Conservation (phyloP, 1,140 invertebrate species). For the Drosophila insularis region DNA sequence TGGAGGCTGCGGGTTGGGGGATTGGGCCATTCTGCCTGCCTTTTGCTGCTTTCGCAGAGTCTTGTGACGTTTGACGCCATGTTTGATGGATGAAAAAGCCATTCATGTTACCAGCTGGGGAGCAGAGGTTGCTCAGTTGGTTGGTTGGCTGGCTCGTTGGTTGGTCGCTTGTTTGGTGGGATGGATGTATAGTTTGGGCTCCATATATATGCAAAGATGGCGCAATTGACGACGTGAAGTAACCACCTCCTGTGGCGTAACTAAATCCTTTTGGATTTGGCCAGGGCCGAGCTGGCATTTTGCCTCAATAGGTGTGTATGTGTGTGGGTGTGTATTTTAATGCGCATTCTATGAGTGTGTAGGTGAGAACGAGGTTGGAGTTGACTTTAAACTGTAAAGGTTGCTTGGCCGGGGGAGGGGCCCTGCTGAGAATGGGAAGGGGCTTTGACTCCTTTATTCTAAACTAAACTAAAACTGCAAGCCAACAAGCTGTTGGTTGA, state of each 20-base stretch:
- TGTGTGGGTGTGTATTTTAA: conserved; percentile 63
- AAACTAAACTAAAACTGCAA: conserved; percentile 1
- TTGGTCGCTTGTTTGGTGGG: conserved; percentile 13
- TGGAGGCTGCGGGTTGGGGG: background rate
- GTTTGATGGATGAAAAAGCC: conserved; percentile 81
- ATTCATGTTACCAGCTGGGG: conserved; percentile 80
- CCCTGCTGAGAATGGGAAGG: background rate
- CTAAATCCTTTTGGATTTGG: conserved; percentile 79
- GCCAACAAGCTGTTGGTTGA: conserved; percentile 55
- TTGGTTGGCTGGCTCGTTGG: conserved; percentile 24
- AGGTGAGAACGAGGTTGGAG: conserved; percentile 26
- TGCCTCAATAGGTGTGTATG: background rate
- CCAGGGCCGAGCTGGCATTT: conserved; percentile 45
- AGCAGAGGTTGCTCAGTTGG: conserved; percentile 62
- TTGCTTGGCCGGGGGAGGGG: background rate
- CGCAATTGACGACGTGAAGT: conserved; percentile 73
- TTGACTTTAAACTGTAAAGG: conserved; percentile 64
- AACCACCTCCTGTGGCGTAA: conserved; percentile 75
- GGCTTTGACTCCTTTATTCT: conserved; percentile 8
- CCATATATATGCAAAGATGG: conserved; percentile 67
- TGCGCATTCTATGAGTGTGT: conserved; percentile 79
- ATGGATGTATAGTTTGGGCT: no score
- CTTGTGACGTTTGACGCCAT: conserved; percentile 81
- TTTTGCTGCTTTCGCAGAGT: conserved; percentile 69
- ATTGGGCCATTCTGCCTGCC: conserved; percentile 33